Evolutionary conservation across 1,140 invertebrate genomes (phyloP).

Genomic region (Prorops nasuta): DNA sequence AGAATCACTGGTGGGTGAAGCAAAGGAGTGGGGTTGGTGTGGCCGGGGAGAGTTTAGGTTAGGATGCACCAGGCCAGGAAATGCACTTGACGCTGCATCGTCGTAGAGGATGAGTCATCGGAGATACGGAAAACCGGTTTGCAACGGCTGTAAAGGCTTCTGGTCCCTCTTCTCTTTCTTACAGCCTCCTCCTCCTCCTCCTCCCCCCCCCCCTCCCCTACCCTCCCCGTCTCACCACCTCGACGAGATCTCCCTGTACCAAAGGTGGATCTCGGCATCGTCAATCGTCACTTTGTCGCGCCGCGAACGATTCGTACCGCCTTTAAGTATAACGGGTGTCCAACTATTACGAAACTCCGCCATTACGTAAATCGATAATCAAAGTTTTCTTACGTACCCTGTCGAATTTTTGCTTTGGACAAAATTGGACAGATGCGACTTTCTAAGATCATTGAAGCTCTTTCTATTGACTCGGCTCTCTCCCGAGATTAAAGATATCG

Average conservation of each 20-base stretch:
- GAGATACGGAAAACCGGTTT: conserved; percentile 55
- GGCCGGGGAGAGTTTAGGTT: conserved; percentile 26
- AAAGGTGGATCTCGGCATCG: conserved; percentile 25
- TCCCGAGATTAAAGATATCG: too few species aligned
- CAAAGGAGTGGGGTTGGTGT: conserved; percentile 4
- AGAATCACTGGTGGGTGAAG: neutral
- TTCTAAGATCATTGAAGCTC: too few species aligned
- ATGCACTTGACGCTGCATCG: conserved; percentile 53
- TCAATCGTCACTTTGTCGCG: conserved; percentile 43
- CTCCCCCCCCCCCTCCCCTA: conserved; percentile 1
- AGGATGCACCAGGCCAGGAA: conserved; percentile 47
- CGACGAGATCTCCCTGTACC: conserved; percentile 21
- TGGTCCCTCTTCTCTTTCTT: conserved; percentile 11
- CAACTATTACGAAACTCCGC: too few species aligned
- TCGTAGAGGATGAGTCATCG: conserved; percentile 48
- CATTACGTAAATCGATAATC: too few species aligned
- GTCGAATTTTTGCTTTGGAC: too few species aligned
- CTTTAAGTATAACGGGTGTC: conserved; percentile 18
- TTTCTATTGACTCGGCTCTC: too few species aligned
- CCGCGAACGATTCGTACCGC: conserved; percentile 18
- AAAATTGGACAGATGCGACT: too few species aligned
- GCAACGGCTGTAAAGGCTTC: conserved; percentile 25
- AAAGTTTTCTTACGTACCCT: too few species aligned
- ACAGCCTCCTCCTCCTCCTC: conserved; percentile 9
- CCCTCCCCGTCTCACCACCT: conserved; percentile 3